Conservation (phyloP, 2,888 invertebrate genomes). For the Coremacera marginata region DNA sequence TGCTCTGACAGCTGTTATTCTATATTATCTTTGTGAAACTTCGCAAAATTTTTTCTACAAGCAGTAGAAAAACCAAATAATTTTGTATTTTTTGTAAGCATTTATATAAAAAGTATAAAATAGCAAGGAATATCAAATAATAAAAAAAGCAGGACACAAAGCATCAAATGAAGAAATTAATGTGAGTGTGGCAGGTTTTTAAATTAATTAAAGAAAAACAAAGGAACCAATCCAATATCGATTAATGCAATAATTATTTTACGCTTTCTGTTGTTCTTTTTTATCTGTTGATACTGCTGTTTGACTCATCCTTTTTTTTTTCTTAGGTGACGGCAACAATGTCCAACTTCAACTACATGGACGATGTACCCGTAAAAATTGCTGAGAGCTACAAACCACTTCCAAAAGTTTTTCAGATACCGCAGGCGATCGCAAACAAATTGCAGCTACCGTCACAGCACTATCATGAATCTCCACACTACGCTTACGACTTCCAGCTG, state of each 20-base stretch:
- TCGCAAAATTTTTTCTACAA: background rate
- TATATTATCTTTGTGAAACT: background rate
- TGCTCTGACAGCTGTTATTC: constrained; percentile 15
- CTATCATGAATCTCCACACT: constrained; percentile 70
- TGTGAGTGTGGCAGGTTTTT: background rate
- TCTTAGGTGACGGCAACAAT: constrained; percentile 35
- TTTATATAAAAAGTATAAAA: background rate
- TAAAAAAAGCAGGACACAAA: background rate
- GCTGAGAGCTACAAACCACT: constrained; percentile 89
- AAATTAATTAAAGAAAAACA: background rate
- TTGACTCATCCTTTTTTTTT: constrained; percentile 42
- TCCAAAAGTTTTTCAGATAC: constrained; percentile 74
- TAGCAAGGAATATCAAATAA: background rate
- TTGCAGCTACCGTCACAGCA: constrained; percentile 71
- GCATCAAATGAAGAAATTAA: background rate
- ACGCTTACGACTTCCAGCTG: constrained; percentile 78
- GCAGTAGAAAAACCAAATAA: background rate
- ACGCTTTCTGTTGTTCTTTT: background rate
- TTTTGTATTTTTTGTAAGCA: background rate
- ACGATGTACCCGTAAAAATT: constrained; percentile 89
- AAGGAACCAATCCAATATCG: constrained; percentile 28
- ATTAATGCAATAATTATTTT: background rate
- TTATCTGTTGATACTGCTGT: background rate
- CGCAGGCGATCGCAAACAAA: constrained; percentile 72
- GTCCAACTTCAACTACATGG: constrained; percentile 71